Evolutionary conservation across 2,113 vertebrate genomes (phyloP), one percentile per base, ranked within the genome.

Genomic region (Centropus bengalensis): DNA sequence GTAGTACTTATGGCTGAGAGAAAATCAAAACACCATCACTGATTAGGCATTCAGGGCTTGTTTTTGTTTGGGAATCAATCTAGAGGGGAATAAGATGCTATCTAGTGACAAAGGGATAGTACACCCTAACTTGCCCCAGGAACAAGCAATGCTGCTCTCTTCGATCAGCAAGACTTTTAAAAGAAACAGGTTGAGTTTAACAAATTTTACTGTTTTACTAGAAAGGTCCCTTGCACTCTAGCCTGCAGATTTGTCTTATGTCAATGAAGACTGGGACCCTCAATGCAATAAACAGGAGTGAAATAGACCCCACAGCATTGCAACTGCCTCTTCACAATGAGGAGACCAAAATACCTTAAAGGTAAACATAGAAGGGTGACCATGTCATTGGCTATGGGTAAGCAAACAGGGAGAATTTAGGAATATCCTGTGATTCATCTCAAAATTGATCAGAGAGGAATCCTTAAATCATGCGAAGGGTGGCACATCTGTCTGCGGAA

Each of bases 1-100:
- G 81, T 97, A 91, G 91, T 97, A 96, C 89, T 96, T 96, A 96
- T 19, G 87, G 91, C 95, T 97, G 87, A 97, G 94, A 94, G 91
- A 91, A 92, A 98, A 97, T 97, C 96, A 97, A 97, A 97, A 95
- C 93, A 97, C 76, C 92, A 94, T 95, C 96, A 74, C 96, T 96
- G 96, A 97, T 97, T 96, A 95, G 90, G 63, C 82, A 86, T 95
- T 96, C 91, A 78, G 63, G 79, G 77, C 91, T 97, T 98, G 93
- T 94, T 98, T 97, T 96, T 95, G 88, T 97, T 97, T 97, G 97
- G 95, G 92, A 76, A 93, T 86, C 93, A 97, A 95, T 96, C 96
- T 96, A 96, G 90, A 94, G 88, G 64, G 13, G 73, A 73, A 60
- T 32, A 49, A 96, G 92, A 87, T 88, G 89, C n/a, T 88, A 59